Base-by-base conservation (phyloP, 2,113 vertebrate species). In the Crotalus viridis region DNA sequence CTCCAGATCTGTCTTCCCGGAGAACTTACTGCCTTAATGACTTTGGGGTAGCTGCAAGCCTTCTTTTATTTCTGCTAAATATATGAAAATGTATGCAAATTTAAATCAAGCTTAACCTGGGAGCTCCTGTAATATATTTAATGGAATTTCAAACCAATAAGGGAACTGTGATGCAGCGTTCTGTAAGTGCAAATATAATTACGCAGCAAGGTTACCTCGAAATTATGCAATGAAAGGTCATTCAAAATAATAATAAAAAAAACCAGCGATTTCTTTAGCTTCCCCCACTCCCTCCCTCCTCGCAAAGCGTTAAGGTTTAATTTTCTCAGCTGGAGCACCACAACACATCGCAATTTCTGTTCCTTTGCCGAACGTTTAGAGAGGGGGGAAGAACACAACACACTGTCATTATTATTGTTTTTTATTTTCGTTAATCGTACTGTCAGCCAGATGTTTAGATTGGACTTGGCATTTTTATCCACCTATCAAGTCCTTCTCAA, bases 81-180 rank as follows among this genome's bases (percentile, higher is more conserved):
- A 98, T 99, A 99, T 99, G 99, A 99, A 99, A 99, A 99, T 99
- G 98, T 99, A 99, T 99, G 99, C 99, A 99, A 99, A 99, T 99
- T 99, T 99, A 99, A 99, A 99, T 99, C 99, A 99, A 99, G 98
- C 98, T 99, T 99, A 99, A 99, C 98, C 98, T 99, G 98, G 98
- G 98, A 98, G 98, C 98, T 98, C 97, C 97, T 97, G 98, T 98
- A 98, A 99, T 99, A 99, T 98, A 98, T 99, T 99, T 99, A 98
- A 99, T 98, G 98, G 98, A 98, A 99, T 99, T 98, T 99, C 98
- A 98, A 98, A 98, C 98, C 98, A 99, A 99, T 99, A 98, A 99
- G 98, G 96, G 97, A 97, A 98, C 96, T 96, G 97, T 96, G 97
- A 97, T 97, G 98, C 97, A 94, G 97, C 96, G 98, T 98, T 98